A percentile compares a stretch with the other conserved stretches of the same genome.
Conservation (phyloP, 1,140 invertebrate genomes). For the Chrysopa pallens region DNA sequence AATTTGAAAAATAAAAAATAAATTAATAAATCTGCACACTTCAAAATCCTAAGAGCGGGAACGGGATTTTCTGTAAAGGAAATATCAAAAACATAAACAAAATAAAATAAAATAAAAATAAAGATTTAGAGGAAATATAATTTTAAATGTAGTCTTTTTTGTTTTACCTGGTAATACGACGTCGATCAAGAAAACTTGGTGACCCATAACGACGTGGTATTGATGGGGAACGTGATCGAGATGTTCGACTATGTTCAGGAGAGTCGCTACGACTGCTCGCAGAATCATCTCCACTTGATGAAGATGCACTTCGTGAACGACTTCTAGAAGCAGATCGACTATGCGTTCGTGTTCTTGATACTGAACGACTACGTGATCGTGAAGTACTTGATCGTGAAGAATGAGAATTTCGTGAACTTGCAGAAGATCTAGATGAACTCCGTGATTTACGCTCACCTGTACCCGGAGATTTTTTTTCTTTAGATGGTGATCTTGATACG, state of each 20-base stretch:
- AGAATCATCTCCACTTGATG: neutral
- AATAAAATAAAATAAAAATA: constrained; percentile 2
- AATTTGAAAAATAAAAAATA: no score
- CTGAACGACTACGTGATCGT: constrained; percentile 21
- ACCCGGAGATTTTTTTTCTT: neutral
- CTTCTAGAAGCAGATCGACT: constrained; percentile 23
- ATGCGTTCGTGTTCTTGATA: constrained; percentile 28
- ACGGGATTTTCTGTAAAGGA: no score
- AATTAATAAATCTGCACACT: no score
- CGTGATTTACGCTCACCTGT: constrained; percentile 12
- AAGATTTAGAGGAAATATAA: constrained; percentile 1
- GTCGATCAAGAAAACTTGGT: constrained; percentile 74
- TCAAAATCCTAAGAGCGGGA: no score
- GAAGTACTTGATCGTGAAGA: constrained; percentile 18
- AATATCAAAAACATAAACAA: no score
- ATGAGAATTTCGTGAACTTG: constrained; percentile 5
- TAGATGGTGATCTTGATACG: neutral
- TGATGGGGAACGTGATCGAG: constrained; percentile 58
- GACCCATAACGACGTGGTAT: constrained; percentile 75
- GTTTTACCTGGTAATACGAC: constrained; percentile 75
- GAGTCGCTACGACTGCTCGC: constrained; percentile 15
- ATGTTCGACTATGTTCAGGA: constrained; percentile 17
- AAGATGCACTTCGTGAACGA: constrained; percentile 18
- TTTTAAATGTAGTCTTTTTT: neutral
- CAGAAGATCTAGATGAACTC: constrained; percentile 18